Conservation (phyloP, 2,113 vertebrate genomes). For the Ailuropoda melanoleuca region DNA sequence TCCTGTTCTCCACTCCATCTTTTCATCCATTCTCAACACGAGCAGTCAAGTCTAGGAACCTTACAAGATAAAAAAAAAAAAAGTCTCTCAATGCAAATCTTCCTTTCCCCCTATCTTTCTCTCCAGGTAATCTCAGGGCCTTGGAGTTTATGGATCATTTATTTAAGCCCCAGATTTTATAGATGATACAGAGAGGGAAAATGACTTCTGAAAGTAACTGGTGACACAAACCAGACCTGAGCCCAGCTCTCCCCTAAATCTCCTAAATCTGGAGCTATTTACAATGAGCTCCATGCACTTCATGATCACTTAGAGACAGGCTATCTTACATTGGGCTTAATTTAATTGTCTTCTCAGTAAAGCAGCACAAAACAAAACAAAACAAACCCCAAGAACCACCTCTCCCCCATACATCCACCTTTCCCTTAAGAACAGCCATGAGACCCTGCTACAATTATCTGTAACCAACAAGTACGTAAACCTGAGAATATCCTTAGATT, state of each 20-base stretch:
- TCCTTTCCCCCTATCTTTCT: not conserved
- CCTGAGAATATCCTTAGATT: not conserved
- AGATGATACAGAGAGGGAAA: not conserved
- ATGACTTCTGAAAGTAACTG: not conserved
- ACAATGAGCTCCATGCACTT: not conserved
- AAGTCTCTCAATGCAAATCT: not conserved
- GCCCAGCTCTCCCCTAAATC: not conserved
- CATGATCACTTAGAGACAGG: not conserved
- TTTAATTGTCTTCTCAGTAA: not conserved
- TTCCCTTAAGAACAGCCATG: not conserved
- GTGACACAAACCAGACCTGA: conserved; percentile 24
- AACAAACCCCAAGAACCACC: not conserved
- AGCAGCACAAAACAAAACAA: not conserved
- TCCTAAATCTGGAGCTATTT: not conserved
- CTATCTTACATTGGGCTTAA: not conserved
- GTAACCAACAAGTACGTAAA: not conserved
- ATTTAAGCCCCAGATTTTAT: not conserved
- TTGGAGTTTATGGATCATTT: not conserved
- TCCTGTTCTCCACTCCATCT: not conserved
- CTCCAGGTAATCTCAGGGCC: not conserved
- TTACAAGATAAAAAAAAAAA: not conserved
- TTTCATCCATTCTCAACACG: not conserved
- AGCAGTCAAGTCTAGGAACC: not conserved
- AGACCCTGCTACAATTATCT: not conserved
- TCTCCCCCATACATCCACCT: not conserved